Evolutionary conservation across 2,888 invertebrate species (phyloP), one percentile per base, ranked within the genome.

Genomic region (Pimpla rufipes): DNA sequence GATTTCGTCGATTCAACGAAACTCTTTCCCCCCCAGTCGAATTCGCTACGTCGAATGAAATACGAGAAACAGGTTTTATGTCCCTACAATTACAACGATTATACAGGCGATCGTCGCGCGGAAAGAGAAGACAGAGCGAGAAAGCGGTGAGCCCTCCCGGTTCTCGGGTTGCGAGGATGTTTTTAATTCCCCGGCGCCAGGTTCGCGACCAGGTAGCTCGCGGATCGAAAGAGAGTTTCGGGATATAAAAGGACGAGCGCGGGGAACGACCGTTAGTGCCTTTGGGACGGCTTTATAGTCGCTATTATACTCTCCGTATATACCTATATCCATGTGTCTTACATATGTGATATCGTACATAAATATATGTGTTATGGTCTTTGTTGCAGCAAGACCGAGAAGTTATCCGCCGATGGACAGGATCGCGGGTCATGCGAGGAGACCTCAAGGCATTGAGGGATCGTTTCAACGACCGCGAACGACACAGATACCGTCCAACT

Each of bases 191-290:
- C 77, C 52, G 52, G 66, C 64, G 47, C n/a, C 21, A 37, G 71
- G 67, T 67, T 73, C 67, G 73, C 66, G 42, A 42, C 45, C 59
- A 73, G 79, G 75, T 84, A 86, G 79, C 73, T 77, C 66, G 76
- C 42, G 79, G 40, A 52, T 42, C 64, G 67, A 42, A 73, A 79
- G 50, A 40, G 59, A 47, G 79, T 50, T 23, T 81, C n/a, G 82
- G 75, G 70, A 79, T 77, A 80, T 83, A 77, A 80, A 80, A 73
- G 67, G 67, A 62, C 29, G 62, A 40, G 78, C 64, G 57, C 66
- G 75, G 75, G 37, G 45, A 80, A 76, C 77, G 77, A 83, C 83
- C 83, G 83, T 83, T 83, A 67, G 83, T 62, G 73, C 57, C 73
- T 76, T 70, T 42, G 73, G 40, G 57, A 73, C 71, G 70, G 80